Conservation (phyloP, 2,797 vertebrate species). For the Falco rusticolus region DNA sequence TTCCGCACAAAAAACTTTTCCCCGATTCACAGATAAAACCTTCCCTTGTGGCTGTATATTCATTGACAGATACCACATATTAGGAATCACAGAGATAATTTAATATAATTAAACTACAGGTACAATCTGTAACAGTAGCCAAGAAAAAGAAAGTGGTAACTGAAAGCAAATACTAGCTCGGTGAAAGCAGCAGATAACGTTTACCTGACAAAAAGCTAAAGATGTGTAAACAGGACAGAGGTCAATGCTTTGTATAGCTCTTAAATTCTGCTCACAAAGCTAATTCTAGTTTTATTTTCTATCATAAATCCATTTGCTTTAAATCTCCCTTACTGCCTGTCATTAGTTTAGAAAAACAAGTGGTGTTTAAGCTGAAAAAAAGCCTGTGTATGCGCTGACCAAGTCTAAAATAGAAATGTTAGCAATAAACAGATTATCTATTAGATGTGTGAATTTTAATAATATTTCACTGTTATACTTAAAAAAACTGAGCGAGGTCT, state of each 20-base stretch:
- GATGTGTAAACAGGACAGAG: background rate
- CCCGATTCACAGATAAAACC: background rate
- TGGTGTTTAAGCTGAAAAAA: background rate
- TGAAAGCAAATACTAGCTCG: background rate
- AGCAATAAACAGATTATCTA: background rate
- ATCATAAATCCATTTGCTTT: background rate
- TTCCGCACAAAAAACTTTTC: background rate
- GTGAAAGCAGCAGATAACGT: background rate
- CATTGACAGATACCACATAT: background rate
- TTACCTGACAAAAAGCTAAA: background rate
- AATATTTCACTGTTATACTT: background rate
- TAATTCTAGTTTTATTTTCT: slow-evolving; percentile 4
- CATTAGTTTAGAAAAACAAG: background rate
- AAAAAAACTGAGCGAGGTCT: background rate
- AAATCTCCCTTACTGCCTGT: background rate
- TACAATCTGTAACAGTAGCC: background rate
- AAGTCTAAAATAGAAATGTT: background rate
- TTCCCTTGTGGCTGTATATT: background rate
- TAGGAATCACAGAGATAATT: background rate
- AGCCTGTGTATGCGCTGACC: background rate
- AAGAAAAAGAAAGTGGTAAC: background rate
- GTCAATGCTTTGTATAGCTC: background rate
- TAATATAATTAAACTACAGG: background rate
- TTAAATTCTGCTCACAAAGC: background rate
- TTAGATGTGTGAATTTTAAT: background rate